Evolutionary conservation across 1,140 invertebrate genomes (phyloP).

Genomic region (Scaptomyza hsui): DNA sequence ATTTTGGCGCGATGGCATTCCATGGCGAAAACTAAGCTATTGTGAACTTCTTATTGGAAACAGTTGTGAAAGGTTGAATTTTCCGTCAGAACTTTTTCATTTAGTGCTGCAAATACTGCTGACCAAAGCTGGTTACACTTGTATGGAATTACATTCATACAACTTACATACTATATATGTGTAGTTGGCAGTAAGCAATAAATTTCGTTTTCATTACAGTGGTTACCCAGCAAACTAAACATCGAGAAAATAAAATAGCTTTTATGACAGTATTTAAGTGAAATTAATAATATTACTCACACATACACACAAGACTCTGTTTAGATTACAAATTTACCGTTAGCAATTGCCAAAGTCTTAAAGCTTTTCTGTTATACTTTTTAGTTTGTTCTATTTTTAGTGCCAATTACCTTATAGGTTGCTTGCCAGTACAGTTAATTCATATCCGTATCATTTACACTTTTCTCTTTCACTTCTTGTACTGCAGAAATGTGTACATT

Average conservation of each 20-base stretch:
- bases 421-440: background rate
- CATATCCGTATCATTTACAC: constrained; percentile 1
- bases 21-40: background rate
- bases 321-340: background rate
- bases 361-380: too few relatives aligned
- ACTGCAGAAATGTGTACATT: too few relatives aligned
- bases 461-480: background rate
- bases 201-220: background rate
- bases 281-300: too few relatives aligned
- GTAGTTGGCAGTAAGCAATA: background rate
- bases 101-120: background rate
- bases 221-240: background rate
- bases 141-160: background rate
- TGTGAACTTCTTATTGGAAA: constrained; percentile 7
- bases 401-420: background rate
- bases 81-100: constrained; percentile 12
- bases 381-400: background rate
- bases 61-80: constrained; percentile 3
- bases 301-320: background rate
- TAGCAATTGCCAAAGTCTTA: background rate
- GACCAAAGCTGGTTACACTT: background rate
- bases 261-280: too few relatives aligned
- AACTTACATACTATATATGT: background rate
- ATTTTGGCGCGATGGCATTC: constrained; percentile 41
- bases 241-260: background rate